Percentiles rank a stretch among this genome's conserved stretches.
phyloP scores from a whole-genome alignment of 2,797 vertebrate genomes.

The Phylloscopus collybita region DNA sequence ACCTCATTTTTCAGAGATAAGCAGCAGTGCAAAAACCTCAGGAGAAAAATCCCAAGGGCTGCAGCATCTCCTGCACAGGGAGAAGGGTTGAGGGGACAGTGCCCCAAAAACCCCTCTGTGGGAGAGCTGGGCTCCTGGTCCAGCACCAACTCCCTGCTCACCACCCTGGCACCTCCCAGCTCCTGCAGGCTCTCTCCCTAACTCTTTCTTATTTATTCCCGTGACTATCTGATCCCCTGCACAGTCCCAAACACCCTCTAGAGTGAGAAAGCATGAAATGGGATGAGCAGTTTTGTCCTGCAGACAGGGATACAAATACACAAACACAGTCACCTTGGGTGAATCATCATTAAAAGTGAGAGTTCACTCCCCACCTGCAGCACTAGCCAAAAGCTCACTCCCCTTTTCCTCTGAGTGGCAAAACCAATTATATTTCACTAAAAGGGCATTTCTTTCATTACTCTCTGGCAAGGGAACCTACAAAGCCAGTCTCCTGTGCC shows the following conservation, averaged over 20 bases:
- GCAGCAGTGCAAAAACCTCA: background rate
- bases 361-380: background rate
- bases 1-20: background rate
- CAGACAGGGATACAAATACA: background rate
- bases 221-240: background rate
- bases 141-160: background rate
- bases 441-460: background rate
- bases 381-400: background rate
- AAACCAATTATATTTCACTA: background rate
- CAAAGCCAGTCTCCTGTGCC: background rate
- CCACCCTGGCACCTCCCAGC: background rate
- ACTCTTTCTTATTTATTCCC: background rate
- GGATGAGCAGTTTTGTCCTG: background rate
- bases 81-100: background rate
- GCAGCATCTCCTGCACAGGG: background rate
- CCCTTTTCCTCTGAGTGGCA: background rate
- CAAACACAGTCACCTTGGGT: background rate
- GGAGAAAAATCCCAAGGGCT: background rate
- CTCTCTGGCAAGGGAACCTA: background rate
- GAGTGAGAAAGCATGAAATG: background rate
- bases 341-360: background rate
- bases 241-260: background rate
- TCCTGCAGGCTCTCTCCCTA: background rate
- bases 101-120: fast-evolving
- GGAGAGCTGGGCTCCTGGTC: background rate